Evolutionary conservation across 2,888 invertebrate species (phyloP), one percentile per base, ranked within the genome.

Genomic region (Teleogryllus oceanicus): DNA sequence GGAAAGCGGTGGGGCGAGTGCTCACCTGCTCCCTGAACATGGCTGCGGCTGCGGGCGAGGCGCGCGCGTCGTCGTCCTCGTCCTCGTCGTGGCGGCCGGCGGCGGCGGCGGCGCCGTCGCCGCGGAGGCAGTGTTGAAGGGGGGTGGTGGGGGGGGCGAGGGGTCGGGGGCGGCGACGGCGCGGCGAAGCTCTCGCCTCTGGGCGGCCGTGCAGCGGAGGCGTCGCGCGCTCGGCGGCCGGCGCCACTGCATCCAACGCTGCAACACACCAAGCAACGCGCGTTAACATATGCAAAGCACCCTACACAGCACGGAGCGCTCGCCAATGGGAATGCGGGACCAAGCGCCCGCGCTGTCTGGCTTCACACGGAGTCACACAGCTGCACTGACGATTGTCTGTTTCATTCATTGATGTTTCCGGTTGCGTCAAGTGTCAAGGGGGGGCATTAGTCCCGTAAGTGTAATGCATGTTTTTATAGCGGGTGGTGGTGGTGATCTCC

Each of bases 221-320:
- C 16, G 16, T n/a, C 62, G 62, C 16, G n/a, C 62, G n/a, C 62
- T 13, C 62, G 62, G 16, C 62, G 62, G 62, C 62, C 62, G 62
- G 62, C 62, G 62, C 62, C 62, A 62, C 62, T 62, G 62, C 62
- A 62, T 62, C 62, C 62, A 62, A 62, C n/a, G 62, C 62, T 62
- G 62, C 62, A 18, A n/a, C 62, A 62, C 62, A 62, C 4, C 62
- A 62, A 8, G 13, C 62, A 24, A 24, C 3, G 24, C 24, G 3
- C 24, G 2, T 24, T 3, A 24, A 24, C 24, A 24, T 24, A 51
- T 51, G 51, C 16, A 51, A n/a, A n/a, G n/a, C n/a, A n/a, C n/a
- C n/a, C n/a, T n/a, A 51, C 51, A 8, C 37, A 8, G 5, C 37
- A 37, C 8, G 1, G 37, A 37, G 37, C 37, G 37, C 37, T 37